These are phyloP conservation scores for Macheiramphus alcinus DNA, from an alignment of 2,113 vertebrate species.

Conservation along the genomic window DNA sequence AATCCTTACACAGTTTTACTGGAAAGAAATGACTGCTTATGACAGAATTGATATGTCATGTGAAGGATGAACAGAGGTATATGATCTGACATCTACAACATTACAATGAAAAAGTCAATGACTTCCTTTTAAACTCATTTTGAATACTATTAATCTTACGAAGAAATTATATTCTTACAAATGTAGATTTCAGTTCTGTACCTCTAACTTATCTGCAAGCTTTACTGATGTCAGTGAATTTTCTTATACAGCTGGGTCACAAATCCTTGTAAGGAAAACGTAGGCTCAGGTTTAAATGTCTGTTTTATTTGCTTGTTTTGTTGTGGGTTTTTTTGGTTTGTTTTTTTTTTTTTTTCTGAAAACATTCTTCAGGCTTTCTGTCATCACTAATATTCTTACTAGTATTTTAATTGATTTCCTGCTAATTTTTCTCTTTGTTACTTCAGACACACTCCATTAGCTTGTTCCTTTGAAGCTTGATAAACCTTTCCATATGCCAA, in stretches of 20 bases:
- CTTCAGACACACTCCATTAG: background rate
- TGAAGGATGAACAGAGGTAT: background rate
- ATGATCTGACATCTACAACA: background rate
- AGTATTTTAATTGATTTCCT: background rate
- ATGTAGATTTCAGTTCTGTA: background rate
- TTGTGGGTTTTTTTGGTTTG: fast-evolving
- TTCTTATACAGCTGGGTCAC: background rate
- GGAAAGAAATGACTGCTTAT: background rate
- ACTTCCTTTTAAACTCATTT: background rate
- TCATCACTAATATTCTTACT: background rate
- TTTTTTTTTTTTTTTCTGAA: background rate
- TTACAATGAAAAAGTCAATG: background rate
- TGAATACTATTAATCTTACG: background rate
- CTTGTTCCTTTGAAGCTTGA: background rate
- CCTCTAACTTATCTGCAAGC: background rate
- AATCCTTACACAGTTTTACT: background rate
- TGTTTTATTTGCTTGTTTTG: background rate
- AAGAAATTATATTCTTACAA: background rate
- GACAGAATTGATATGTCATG: background rate
- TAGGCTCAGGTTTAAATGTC: background rate
- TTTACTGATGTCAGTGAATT: background rate
- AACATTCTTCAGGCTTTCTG: background rate
- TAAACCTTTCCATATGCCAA: background rate
- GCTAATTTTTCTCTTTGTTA: background rate
- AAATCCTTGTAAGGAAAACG: background rate